phyloP scores from a whole-genome alignment of 2,113 vertebrate genomes.

The Dasyprocta punctata region DNA sequence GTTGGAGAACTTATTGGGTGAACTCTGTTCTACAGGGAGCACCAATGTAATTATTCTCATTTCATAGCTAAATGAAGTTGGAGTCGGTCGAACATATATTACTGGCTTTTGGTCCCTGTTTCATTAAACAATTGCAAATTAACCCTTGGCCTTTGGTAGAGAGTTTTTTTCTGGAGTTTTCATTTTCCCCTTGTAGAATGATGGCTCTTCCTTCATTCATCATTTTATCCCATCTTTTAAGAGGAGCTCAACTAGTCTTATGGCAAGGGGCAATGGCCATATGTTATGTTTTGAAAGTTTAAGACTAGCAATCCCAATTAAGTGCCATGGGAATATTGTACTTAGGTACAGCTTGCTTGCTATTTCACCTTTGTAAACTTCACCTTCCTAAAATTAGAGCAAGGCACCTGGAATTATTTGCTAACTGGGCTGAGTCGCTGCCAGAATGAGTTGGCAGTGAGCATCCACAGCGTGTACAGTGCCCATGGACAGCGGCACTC shows the following conservation, averaged over 20 bases:
- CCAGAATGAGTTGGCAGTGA: slow-evolving; percentile 61
- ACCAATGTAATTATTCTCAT: slow-evolving; percentile 76
- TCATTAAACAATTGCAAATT: slow-evolving; percentile 53
- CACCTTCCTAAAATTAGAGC: slow-evolving; percentile 83
- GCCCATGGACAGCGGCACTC: slow-evolving; percentile 49
- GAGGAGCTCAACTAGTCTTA: slow-evolving; percentile 50
- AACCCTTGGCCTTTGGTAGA: slow-evolving; percentile 40
- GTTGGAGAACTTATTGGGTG: slow-evolving; percentile 66
- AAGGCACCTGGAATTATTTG: slow-evolving; percentile 84
- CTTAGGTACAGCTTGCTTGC: slow-evolving; percentile 79
- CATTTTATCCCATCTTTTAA: slow-evolving; percentile 65
- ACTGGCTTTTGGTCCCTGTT: slow-evolving; percentile 20
- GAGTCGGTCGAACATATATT: slow-evolving; percentile 33
- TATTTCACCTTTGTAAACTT: slow-evolving; percentile 83
- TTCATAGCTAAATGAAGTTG: slow-evolving; percentile 61
- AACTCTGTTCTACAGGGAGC: slow-evolving; percentile 74
- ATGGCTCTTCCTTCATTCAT: slow-evolving; percentile 42
- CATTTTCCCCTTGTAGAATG: slow-evolving; percentile 12
- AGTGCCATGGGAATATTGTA: slow-evolving; percentile 70
- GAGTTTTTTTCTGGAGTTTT: neutral
- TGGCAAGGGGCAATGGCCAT: slow-evolving; percentile 46
- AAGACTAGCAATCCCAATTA: slow-evolving; percentile 39
- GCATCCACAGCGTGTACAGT: slow-evolving; percentile 64
- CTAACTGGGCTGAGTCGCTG: slow-evolving; percentile 73
- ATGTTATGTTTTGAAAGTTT: slow-evolving; percentile 50